Evolutionary conservation across 2,888 invertebrate species (phyloP).

Genomic region (Nycteola revayana): DNA sequence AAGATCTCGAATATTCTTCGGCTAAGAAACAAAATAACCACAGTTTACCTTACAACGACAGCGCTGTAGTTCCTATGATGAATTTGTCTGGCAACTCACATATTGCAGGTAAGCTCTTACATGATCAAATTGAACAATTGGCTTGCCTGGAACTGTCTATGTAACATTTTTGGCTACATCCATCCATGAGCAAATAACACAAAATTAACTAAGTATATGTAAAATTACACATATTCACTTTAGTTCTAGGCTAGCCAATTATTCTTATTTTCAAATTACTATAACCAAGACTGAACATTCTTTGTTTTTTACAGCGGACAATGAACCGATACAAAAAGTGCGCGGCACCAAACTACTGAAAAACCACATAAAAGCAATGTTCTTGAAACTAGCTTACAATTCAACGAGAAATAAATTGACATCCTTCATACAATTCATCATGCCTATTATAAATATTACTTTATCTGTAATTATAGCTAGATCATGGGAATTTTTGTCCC

Average conservation of each 20-base stretch:
- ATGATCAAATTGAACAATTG: too few species aligned
- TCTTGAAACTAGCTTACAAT: constrained; percentile 64
- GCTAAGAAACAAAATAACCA: constrained; percentile 36
- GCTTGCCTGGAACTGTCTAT: too few species aligned
- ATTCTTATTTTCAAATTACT: too few species aligned
- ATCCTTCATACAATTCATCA: constrained; percentile 66
- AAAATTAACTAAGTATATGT: too few species aligned
- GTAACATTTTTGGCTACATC: too few species aligned
- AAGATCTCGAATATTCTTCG: constrained; percentile 45
- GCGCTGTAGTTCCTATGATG: constrained; percentile 46
- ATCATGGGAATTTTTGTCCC: constrained; percentile 71
- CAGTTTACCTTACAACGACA: constrained; percentile 35
- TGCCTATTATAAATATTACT: constrained; percentile 69
- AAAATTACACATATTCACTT: too few species aligned
- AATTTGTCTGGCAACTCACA: too few species aligned
- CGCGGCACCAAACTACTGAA: constrained; percentile 58
- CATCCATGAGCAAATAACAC: too few species aligned
- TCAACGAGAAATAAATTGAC: constrained; percentile 64
- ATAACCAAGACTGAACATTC: too few species aligned
- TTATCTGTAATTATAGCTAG: constrained; percentile 67
- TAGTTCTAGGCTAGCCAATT: too few species aligned
- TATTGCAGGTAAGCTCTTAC: too few species aligned
- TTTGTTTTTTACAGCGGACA: constrained; percentile 46
- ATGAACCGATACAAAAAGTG: constrained; percentile 62
- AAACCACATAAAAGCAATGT: constrained; percentile 74